phyloP scores from a whole-genome alignment of 2,797 vertebrate species.

The Clarias platycephalus region DNA sequence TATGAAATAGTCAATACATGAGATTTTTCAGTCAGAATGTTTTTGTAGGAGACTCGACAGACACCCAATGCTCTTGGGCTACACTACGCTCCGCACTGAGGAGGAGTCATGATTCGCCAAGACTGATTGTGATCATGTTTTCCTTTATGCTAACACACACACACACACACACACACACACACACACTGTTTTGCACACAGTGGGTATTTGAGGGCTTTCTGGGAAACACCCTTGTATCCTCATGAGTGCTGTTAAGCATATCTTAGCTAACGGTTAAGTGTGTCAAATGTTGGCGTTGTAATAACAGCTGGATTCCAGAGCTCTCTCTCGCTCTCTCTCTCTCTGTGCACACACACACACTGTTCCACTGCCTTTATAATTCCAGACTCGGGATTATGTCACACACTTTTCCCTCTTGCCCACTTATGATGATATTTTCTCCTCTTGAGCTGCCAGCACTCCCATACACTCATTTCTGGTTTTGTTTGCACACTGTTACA shows the following conservation, averaged over 20 bases:
- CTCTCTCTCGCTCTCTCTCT: too few relatives aligned
- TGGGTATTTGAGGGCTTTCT: neutral
- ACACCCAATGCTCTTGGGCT: neutral
- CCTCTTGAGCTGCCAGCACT: conserved; percentile 25
- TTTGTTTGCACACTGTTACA: neutral
- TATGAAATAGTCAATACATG: neutral
- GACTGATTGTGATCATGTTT: conserved; percentile 3
- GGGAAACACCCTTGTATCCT: conserved; percentile 23
- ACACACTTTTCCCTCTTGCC: conserved; percentile 55
- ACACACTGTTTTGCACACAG: neutral
- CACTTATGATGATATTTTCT: conserved; percentile 56
- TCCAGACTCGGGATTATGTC: conserved; percentile 61
- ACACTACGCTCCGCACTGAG: neutral
- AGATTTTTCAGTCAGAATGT: neutral
- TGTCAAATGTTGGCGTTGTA: conserved; percentile 9
- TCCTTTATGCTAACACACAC: neutral
- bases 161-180: neutral
- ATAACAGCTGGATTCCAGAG: neutral
- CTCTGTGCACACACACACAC: conserved; percentile 2
- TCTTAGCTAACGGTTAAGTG: conserved; percentile 19
- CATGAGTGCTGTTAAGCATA: conserved; percentile 1
- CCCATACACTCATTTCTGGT: neutral
- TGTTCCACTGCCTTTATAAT: conserved; percentile 48
- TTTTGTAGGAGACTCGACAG: neutral
- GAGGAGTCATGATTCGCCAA: neutral